Base-by-base conservation (phyloP, 2,797 vertebrate genomes). In the Chrysocyon brachyurus region DNA sequence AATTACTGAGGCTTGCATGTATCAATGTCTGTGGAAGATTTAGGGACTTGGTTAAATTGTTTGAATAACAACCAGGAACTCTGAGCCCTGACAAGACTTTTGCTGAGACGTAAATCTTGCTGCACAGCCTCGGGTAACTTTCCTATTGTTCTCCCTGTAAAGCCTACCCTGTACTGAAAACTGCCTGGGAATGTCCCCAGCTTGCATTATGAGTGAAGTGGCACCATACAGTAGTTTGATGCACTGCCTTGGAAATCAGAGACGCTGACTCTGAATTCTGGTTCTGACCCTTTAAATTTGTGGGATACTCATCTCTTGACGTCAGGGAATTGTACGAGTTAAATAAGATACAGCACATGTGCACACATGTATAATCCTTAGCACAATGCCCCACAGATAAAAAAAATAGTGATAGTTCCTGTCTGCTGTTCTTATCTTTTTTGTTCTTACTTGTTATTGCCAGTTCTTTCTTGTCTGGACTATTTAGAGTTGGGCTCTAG, bases 381-480 rank as follows among this genome's bases (percentile, higher is more conserved):
- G 49, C 22, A n/a, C 1, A 57, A 36, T 36, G 9, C 11, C n/a
- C 26, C 57, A 78, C 59, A 88, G 17, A 26, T 19, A 66, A 63
- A 82, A 91, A 10, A 77, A 16, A 19, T 64, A 79, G 56, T 83
- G 26, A 63, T 36, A 77, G 66, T n/a, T 91, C n/a, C 56, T 95
- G 1, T 95, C 52, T 36, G 28, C 57, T 73, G 21, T 15, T 68
- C 14, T n/a, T 81, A 8, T 84, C 56, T 8, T 33, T 56, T 11
- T 52, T 94, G 12, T 68, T 75, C 91, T 82, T 93, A 46, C 83
- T 63, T 33, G 9, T 61, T 75, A 75, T 33, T 64, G n/a, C 40
- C 77, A 87, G 22, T 33, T 92, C 57, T 94, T 72, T 57, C 52
- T 93, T 72, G 33, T 87, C 31, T 91, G 33, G 40, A 82, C 26